These are phyloP conservation scores for Clepsis dumicolana DNA, from an alignment of 2,888 invertebrate genomes.

Conservation along the genomic window DNA sequence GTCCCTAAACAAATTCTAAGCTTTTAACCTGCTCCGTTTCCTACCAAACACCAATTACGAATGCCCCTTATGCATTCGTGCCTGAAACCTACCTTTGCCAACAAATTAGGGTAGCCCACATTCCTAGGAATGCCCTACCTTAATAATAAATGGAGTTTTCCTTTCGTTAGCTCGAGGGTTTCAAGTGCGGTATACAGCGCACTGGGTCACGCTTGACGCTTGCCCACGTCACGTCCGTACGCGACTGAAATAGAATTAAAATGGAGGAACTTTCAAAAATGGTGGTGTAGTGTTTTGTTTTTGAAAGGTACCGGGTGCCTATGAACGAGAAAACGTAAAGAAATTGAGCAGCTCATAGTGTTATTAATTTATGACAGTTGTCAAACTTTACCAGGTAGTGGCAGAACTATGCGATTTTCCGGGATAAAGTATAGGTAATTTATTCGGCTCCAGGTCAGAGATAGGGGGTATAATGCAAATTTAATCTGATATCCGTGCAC, in stretches of 20 bases:
- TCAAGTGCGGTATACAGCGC: conserved; percentile 55
- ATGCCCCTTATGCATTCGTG: conserved; percentile 16
- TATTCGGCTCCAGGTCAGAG: too few species aligned
- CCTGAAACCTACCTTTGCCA: conserved; percentile 8
- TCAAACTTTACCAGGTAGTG: too few species aligned
- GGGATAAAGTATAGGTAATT: too few species aligned
- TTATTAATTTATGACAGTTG: too few species aligned
- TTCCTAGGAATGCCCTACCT: conserved; percentile 37
- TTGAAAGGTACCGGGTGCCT: not conserved
- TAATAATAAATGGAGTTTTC: conserved; percentile 56
- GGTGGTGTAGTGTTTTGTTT: conserved; percentile 7
- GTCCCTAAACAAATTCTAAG: not conserved
- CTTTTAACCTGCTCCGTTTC: not conserved
- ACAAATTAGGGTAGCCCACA: conserved; percentile 38
- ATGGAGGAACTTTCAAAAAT: conserved; percentile 39
- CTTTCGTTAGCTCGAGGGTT: conserved; percentile 61
- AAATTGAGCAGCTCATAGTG: too few species aligned
- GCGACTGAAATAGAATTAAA: conserved; percentile 60
- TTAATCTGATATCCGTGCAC: too few species aligned
- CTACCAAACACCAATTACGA: conserved; percentile 18
- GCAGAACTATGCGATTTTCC: too few species aligned
- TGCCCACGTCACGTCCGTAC: conserved; percentile 53
- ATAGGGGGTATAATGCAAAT: too few species aligned
- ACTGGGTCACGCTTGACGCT: conserved; percentile 57
- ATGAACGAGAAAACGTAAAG: too few species aligned